phyloP scores from a whole-genome alignment of 2,797 vertebrate species.

The Bucorvus abyssinicus region DNA sequence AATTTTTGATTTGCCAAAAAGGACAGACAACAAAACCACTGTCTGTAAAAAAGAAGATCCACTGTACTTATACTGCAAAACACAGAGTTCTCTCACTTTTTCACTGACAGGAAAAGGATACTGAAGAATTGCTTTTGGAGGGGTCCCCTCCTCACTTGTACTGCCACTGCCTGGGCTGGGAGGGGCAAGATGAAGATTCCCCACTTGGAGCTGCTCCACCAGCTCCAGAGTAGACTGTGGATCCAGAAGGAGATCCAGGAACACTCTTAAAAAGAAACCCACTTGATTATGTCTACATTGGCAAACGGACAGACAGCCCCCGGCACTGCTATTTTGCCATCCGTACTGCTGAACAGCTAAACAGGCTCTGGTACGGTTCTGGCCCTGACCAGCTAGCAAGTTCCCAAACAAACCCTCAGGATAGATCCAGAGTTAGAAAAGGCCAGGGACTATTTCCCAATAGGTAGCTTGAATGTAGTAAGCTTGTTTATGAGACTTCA shows the following conservation, averaged over 20 bases:
- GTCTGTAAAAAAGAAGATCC: neutral
- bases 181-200: neutral
- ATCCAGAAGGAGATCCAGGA: neutral
- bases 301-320: fast-evolving
- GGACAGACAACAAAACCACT: neutral
- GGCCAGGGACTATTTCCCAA: neutral
- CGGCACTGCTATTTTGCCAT: neutral
- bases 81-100: neutral
- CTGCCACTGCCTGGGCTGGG: neutral
- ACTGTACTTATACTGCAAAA: neutral
- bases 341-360: neutral
- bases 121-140: neutral
- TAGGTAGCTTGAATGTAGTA: neutral
- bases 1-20: neutral
- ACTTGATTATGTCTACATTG: neutral
- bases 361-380: neutral
- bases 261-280: neutral
- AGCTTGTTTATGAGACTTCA: neutral
- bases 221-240: neutral
- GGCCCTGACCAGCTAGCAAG: neutral
- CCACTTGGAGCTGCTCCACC: neutral
- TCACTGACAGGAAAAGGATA: neutral
- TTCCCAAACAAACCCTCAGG: neutral
- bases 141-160: neutral
- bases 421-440: neutral